A percentile compares a stretch with the other conserved stretches of the same genome.
Evolutionary conservation across 2,888 invertebrate species (phyloP).

Genomic region (Andrena praecox): DNA sequence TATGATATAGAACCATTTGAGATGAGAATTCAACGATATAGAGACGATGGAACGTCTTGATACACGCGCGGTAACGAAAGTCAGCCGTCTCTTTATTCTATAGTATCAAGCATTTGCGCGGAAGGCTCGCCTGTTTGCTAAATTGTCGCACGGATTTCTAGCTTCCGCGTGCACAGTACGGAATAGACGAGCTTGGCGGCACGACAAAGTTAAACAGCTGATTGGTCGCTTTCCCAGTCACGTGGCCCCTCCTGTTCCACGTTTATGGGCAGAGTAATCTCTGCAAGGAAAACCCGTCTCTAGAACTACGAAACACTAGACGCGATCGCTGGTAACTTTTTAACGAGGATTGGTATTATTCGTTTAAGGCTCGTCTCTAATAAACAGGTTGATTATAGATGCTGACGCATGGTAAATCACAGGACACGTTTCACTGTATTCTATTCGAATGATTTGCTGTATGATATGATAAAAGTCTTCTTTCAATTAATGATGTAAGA

Average conservation of each 20-base stretch:
- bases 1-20: slow-evolving; percentile 87
- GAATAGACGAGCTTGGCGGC: slow-evolving; percentile 87
- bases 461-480: too few species aligned
- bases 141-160: slow-evolving; percentile 86
- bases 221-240: slow-evolving; percentile 79
- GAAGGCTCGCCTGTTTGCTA: slow-evolving; percentile 48
- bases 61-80: slow-evolving; percentile 56
- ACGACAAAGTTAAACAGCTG: slow-evolving; percentile 86
- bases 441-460: too few species aligned
- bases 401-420: background rate
- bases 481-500: too few species aligned
- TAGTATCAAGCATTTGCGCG: slow-evolving; percentile 40
- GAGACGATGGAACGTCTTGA: slow-evolving; percentile 44
- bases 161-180: slow-evolving; percentile 85
- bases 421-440: too few species aligned
- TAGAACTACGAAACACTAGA: slow-evolving; percentile 26
- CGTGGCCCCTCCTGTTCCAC: slow-evolving; percentile 74
- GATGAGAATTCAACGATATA: slow-evolving; percentile 66
- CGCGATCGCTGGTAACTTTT: slow-evolving; percentile 1
- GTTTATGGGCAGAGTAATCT: slow-evolving; percentile 62
- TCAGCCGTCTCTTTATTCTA: slow-evolving; percentile 69
- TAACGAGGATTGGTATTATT: background rate
- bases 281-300: slow-evolving; percentile 45
- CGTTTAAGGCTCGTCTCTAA: background rate
- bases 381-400: background rate